Base-by-base conservation (phyloP, 2,888 invertebrate genomes). In the Drosophila trichaetosa region DNA sequence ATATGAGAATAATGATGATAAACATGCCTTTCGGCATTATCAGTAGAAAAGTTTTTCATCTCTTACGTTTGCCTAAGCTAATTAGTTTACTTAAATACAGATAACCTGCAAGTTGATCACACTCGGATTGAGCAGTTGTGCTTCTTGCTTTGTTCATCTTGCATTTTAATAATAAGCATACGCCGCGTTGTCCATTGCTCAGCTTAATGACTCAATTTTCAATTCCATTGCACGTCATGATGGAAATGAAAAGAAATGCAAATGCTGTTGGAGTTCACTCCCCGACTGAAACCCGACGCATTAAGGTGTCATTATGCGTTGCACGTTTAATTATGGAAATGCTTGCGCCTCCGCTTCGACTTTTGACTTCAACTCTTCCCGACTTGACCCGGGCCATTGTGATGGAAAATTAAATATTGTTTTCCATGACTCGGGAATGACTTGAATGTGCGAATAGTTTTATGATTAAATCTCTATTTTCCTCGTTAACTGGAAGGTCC, bases 191-290 rank as follows among this genome's bases (percentile, higher is more conserved):
- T 53, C 64, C 69, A 34, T 53, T 70, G 57, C 59, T 58, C 66
- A 69, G 76, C 76, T 85, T 89, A 90, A 88, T 90, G 88, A 89
- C 87, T 90, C 86, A 83, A 90, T 88, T 90, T 90, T 90, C 84
- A 90, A 90, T 89, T 89, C 80, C 80, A 80, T 89, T 84, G 83
- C 78, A 60, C 73, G 64, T 71, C 80, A 78, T 68, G 60, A 63
- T 73, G 51, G 71, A 68, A 73, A 76, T 73, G 79, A 65, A 65
- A 73, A 75, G 59, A 76, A 74, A 88, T 88, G 87, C 78, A 86
- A 88, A 89, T 89, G 72, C 69, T 76, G 78, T 74, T 76, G 68
- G 69, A 67, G 61, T 58, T 73, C 54, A 48, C 56, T 31, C 29
- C 33, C 24, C 16, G 8, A 1, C 16, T 4, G 24, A 24, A 24